Conservation (phyloP, 2,797 vertebrate species). For the Nannoperca obscura region DNA sequence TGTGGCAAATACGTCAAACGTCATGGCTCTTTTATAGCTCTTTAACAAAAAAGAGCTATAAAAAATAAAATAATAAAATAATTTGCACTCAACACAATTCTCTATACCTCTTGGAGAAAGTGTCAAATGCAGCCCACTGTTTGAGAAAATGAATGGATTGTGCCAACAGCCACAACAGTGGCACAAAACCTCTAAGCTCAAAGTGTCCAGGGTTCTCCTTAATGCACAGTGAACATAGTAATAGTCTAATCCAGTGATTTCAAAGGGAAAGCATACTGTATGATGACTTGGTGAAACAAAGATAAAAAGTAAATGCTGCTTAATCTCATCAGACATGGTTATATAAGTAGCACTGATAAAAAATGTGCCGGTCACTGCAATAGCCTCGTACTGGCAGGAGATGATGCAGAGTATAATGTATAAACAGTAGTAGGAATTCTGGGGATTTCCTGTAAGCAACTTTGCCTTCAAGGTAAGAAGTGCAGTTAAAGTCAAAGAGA, state of each 20-base stretch:
- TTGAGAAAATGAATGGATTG: neutral
- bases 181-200: neutral
- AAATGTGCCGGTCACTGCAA: neutral
- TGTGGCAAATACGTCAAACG: neutral
- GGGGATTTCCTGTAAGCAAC: neutral
- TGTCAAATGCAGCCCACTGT: neutral
- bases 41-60: no score
- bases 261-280: neutral
- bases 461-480: neutral
- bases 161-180: neutral
- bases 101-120: constrained; percentile 12
- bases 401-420: neutral
- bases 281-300: neutral
- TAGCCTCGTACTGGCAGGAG: neutral
- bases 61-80: no score
- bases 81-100: neutral
- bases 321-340: neutral
- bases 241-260: neutral
- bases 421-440: neutral
- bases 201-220: neutral
- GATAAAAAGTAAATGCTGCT: neutral
- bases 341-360: neutral
- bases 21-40: neutral
- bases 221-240: neutral
- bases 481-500: neutral